These are phyloP conservation scores for Shargacucullia verbasci DNA, from an alignment of 2,888 invertebrate species.

Conservation along the genomic window DNA sequence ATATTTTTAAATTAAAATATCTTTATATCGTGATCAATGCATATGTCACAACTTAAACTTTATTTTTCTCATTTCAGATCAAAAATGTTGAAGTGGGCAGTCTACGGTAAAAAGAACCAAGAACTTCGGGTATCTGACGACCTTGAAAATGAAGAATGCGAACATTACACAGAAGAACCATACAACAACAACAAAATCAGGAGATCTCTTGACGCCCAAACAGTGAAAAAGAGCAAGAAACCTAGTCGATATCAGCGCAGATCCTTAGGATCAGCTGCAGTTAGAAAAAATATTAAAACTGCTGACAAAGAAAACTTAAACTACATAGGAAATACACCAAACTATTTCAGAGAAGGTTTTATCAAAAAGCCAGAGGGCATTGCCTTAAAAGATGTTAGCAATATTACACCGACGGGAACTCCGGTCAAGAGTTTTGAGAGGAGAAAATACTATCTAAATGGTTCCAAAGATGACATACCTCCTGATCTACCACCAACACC, in stretches of 20 bases:
- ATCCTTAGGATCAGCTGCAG: conserved; percentile 77
- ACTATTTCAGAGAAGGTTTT: conserved; percentile 89
- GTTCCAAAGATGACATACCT: conserved; percentile 74
- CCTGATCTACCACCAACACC: conserved; percentile 81
- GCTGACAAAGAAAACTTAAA: conserved; percentile 86
- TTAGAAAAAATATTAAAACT: conserved; percentile 74
- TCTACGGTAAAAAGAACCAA: conserved; percentile 84
- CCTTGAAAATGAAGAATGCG: conserved; percentile 62
- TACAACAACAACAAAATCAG: conserved; percentile 69
- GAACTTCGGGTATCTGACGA: conserved; percentile 67
- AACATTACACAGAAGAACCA: conserved; percentile 63
- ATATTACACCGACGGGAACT: conserved; percentile 88
- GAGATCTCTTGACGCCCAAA: conserved; percentile 80
- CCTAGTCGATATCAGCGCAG: conserved; percentile 84
- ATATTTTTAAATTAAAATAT: no score
- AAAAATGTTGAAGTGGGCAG: conserved; percentile 91
- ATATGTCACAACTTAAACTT: background rate
- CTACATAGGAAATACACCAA: conserved; percentile 88
- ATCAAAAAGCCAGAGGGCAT: conserved; percentile 85
- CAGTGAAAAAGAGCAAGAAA: conserved; percentile 82
- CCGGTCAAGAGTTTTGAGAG: conserved; percentile 77
- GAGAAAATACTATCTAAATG: conserved; percentile 70
- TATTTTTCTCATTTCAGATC: conserved; percentile 70
- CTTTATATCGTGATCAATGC: no score
- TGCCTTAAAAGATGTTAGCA: conserved; percentile 90